Conservation (phyloP, 2,888 invertebrate species). For the Stenichneumon culpator region DNA sequence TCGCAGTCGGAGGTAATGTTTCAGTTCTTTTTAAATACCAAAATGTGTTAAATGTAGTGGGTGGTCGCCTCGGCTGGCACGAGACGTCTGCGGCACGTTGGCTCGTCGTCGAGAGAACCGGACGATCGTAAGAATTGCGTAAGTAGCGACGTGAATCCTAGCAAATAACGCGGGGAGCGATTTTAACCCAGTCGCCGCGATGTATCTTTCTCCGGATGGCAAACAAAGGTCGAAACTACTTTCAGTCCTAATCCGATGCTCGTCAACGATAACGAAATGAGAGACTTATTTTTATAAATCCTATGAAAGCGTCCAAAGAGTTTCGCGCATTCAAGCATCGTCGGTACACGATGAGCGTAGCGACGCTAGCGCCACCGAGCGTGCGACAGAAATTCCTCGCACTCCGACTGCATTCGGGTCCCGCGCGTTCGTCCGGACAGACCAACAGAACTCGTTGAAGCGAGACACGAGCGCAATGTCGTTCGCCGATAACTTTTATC, state of each 20-base stretch:
- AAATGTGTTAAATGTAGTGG: background rate
- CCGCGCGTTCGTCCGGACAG: slow-evolving; percentile 39
- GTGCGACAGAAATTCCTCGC: slow-evolving; percentile 17
- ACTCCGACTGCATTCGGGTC: slow-evolving; percentile 45
- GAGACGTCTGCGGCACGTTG: background rate
- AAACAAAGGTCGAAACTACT: background rate
- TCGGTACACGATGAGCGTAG: background rate
- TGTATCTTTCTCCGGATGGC: background rate
- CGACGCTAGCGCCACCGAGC: slow-evolving; percentile 47
- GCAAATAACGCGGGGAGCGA: background rate
- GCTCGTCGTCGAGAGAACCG: background rate
- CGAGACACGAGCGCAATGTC: background rate
- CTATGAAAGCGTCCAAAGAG: background rate
- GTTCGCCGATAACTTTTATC: background rate
- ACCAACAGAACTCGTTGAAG: slow-evolving; percentile 14
- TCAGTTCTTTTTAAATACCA: background rate
- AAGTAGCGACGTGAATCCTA: background rate
- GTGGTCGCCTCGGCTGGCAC: background rate
- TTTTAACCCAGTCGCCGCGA: background rate
- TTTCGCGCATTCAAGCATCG: slow-evolving; percentile 34
- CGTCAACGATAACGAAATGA: background rate
- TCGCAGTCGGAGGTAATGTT: background rate
- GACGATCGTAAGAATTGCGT: slow-evolving; percentile 4
- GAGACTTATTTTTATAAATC: background rate
- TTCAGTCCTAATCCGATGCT: background rate